Base-by-base conservation (phyloP, 2,888 invertebrate genomes). In the Xestia sexstrigata region DNA sequence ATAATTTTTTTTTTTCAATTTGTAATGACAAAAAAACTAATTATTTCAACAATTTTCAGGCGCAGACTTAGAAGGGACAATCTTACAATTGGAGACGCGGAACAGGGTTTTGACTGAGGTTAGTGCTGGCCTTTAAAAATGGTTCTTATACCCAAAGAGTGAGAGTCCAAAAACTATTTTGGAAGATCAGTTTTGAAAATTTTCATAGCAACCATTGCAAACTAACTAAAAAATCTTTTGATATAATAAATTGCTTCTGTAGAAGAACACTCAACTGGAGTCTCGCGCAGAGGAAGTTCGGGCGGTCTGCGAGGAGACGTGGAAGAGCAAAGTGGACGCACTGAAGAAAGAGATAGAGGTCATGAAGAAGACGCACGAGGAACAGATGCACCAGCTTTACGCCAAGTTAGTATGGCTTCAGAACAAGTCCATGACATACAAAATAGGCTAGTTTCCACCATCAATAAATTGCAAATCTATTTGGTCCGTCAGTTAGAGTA, bases 381-480 rank as follows among this genome's bases (percentile, higher is more conserved):
- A 97, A 89, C 98, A 98, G 92, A 97, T 98, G 96, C 98, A 98
- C 83, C 98, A 98, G 92, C 97, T 98, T 0, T 98, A 98, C 91
- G 98, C 98, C 90, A 98, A 98, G 98, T 98, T 90, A 92, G 91
- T 91, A 26, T 42, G 52, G 3, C 9, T n/a, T n/a, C 52, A 42
- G 39, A 11, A 42, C 9, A 7, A 0, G 17, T 62, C 20, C 4
- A 30, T 30, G 30, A 30, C 30, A 9, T 9, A 20, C 30, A 62
- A 60, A 60, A 20, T n/a, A n/a, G n/a, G n/a, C n/a, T n/a, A n/a
- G n/a, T n/a, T n/a, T n/a, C n/a, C n/a, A n/a, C n/a, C n/a, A n/a
- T n/a, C n/a, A n/a, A n/a, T n/a, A n/a, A n/a, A n/a, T n/a, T n/a
- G n/a, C n/a, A n/a, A n/a, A n/a, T n/a, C n/a, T n/a, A n/a, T n/a